Conservation (phyloP, 2,113 vertebrate genomes). For the Anoplopoma fimbria region DNA sequence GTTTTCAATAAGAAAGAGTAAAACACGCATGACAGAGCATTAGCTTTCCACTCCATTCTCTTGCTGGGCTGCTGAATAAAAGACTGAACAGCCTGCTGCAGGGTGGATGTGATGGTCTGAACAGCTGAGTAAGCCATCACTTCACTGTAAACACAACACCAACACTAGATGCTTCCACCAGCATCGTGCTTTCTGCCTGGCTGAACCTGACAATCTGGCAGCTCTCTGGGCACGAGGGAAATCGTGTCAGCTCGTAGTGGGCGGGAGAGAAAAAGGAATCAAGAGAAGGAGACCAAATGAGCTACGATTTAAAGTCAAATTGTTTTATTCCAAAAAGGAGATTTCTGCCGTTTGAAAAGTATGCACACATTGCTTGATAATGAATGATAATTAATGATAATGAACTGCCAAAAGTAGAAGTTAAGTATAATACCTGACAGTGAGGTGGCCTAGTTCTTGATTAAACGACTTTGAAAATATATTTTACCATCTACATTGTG, state of each 20-base stretch:
- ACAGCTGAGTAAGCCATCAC: constrained; percentile 75
- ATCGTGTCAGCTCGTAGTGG: constrained; percentile 12
- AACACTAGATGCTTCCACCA: constrained; percentile 71
- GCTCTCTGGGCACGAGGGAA: constrained; percentile 26
- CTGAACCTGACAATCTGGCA: constrained; percentile 47
- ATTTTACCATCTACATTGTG: background rate
- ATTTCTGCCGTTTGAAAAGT: background rate
- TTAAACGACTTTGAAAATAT: no score
- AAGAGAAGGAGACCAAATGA: constrained; percentile 5
- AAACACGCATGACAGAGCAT: background rate
- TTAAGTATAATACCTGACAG: background rate
- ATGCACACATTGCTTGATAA: no score
- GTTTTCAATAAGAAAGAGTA: background rate
- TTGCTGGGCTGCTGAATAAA: constrained; percentile 17
- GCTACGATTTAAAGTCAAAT: constrained; percentile 1
- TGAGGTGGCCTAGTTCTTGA: background rate
- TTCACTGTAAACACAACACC: constrained; percentile 60
- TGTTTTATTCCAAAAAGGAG: constrained; percentile 7
- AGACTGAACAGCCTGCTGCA: constrained; percentile 20
- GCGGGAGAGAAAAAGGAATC: background rate
- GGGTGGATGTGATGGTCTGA: constrained; percentile 19
- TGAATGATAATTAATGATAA: no score
- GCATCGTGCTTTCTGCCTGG: constrained; percentile 9
- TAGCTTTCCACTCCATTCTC: background rate
- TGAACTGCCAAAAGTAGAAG: background rate